These are phyloP conservation scores for Mustelus asterias DNA, from an alignment of 2,113 vertebrate genomes.

Conservation along the genomic window DNA sequence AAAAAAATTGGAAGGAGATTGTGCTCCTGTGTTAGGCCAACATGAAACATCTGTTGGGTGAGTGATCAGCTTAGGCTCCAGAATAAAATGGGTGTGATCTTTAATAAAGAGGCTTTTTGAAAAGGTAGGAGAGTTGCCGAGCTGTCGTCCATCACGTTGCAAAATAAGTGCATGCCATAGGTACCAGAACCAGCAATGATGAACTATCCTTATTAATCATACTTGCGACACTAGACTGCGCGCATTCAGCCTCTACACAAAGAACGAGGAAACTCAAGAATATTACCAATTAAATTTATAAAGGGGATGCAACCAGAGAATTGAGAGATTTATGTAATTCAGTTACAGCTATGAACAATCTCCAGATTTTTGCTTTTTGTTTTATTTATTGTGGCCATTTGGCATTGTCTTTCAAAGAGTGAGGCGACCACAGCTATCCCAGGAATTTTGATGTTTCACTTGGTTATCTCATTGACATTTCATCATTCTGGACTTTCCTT, in stretches of 20 bases:
- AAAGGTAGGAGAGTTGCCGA: not conserved
- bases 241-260: not conserved
- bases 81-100: constrained; percentile 47
- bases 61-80: constrained; percentile 51
- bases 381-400: not conserved
- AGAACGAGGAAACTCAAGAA: not conserved
- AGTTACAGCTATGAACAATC: not conserved
- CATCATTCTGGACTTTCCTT: not conserved
- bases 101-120: constrained; percentile 40
- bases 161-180: not conserved
- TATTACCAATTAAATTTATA: not conserved
- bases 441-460: not conserved
- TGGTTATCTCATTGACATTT: constrained; percentile 26
- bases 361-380: not conserved
- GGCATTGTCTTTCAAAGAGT: not conserved
- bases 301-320: not conserved
- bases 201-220: constrained; percentile 13
- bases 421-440: not conserved
- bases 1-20: constrained; percentile 8
- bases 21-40: constrained; percentile 41
- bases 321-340: not conserved
- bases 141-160: not conserved
- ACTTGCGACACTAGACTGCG: not conserved
- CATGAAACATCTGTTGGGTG: constrained; percentile 57
- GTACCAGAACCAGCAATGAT: not conserved